Evolutionary conservation across 2,888 invertebrate genomes (phyloP).

Genomic region (Tyria jacobaeae): DNA sequence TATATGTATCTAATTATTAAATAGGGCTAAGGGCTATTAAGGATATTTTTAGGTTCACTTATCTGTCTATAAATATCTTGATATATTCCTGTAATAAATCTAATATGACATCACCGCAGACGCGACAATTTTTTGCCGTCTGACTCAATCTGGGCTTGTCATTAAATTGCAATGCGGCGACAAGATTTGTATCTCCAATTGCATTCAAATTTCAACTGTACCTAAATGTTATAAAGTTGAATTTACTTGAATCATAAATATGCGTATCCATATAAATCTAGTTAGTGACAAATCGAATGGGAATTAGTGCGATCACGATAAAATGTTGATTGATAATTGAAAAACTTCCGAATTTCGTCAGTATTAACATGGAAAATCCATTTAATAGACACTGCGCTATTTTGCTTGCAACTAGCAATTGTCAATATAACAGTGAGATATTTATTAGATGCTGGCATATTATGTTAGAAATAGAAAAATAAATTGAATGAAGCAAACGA

Average conservation of each 20-base stretch:
- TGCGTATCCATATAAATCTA: conserved; percentile 48
- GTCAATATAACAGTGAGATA: conserved; percentile 40
- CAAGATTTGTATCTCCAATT: conserved; percentile 34
- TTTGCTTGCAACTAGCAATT: conserved; percentile 26
- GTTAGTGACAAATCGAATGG: conserved; percentile 63
- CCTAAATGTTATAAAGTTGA: conserved; percentile 21
- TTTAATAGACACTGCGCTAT: conserved; percentile 20
- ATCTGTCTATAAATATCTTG: conserved; percentile 31
- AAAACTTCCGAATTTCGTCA: conserved; percentile 20
- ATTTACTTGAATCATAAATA: conserved; percentile 18
- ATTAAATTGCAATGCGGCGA: conserved; percentile 62
- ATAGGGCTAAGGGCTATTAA: conserved; percentile 3
- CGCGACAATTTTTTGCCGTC: conserved; percentile 68
- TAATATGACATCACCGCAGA: conserved; percentile 65
- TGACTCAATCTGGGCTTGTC: conserved; percentile 55
- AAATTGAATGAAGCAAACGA: conserved; percentile 46
- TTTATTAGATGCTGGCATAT: conserved; percentile 37
- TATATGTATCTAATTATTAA: neutral
- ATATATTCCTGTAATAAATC: conserved; percentile 51
- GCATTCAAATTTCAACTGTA: conserved; percentile 48
- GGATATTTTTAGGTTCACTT: conserved; percentile 17
- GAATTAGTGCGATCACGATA: conserved; percentile 56
- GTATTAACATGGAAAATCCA: conserved; percentile 23
- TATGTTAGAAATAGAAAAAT: conserved; percentile 32
- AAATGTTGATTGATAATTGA: conserved; percentile 41